Evolutionary conservation across 2,113 vertebrate species (phyloP).

Genomic region (Corythornis madagascariensis): DNA sequence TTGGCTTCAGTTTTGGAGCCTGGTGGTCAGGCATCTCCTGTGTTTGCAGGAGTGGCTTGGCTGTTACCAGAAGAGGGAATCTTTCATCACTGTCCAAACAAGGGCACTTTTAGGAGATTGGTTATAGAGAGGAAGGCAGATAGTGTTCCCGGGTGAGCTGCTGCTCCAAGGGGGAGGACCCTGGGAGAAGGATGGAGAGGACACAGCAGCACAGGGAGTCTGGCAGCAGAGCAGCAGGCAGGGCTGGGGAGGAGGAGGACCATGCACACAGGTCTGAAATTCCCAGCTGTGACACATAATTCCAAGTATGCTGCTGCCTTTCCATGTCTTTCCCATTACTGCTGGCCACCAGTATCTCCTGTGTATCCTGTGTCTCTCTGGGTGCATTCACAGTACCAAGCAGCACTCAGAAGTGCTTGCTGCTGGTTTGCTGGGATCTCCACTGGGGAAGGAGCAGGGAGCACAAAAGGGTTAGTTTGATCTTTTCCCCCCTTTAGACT

Average conservation of each 20-base stretch:
- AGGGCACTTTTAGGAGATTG: neutral
- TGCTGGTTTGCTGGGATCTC: neutral
- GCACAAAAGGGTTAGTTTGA: neutral
- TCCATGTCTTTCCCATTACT: neutral
- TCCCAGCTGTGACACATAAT: neutral
- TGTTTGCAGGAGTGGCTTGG: neutral
- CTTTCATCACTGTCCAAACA: neutral
- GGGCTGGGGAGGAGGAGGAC: neutral
- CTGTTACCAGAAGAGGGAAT: neutral
- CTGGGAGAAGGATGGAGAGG: neutral
- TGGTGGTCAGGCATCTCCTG: neutral
- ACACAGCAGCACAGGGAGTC: neutral
- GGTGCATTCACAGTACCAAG: neutral
- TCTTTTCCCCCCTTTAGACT: neutral
- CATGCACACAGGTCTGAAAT: neutral
- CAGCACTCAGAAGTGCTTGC: neutral
- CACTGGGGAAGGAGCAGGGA: neutral
- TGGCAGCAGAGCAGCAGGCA: neutral
- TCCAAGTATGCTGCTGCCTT: neutral
- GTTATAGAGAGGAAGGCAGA: neutral
- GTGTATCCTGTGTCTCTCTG: neutral
- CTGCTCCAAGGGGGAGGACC: neutral
- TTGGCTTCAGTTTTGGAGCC: neutral
- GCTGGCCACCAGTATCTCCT: neutral
- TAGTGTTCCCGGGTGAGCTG: neutral